phyloP scores from a whole-genome alignment of 2,888 invertebrate species.

The Chydorus sphaericus region DNA sequence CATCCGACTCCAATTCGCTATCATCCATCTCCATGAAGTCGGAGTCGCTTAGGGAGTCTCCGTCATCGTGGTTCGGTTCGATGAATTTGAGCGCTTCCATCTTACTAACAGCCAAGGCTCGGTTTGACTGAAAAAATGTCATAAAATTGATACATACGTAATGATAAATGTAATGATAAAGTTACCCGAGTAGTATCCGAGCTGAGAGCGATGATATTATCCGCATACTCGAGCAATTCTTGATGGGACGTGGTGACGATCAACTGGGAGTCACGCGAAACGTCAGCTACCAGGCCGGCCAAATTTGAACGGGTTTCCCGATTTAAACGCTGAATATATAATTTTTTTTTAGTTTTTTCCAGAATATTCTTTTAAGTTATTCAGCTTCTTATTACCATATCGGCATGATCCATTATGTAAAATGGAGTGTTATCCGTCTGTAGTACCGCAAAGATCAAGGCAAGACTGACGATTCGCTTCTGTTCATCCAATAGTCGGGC shows the following conservation, averaged over 20 bases:
- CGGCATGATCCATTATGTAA: conserved; percentile 99
- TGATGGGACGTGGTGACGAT: conserved; percentile 98
- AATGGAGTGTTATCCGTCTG: conserved; percentile 99
- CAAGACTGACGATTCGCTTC: conserved; percentile 94
- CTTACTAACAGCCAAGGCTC: conserved; percentile 87
- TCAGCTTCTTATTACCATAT: conserved; percentile 30
- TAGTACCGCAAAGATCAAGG: conserved; percentile 97
- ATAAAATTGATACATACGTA: too few species aligned
- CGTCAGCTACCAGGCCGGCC: conserved; percentile 96
- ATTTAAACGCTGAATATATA: conserved; percentile 91
- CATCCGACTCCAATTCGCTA: too few species aligned
- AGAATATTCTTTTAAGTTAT: neutral
- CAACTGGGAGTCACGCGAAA: conserved; percentile 89
- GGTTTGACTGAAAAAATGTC: conserved; percentile 33
- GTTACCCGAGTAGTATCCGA: neutral
- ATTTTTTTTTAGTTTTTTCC: too few species aligned
- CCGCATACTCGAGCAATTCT: conserved; percentile 86
- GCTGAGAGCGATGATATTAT: conserved; percentile 91
- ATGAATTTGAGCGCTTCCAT: conserved; percentile 97
- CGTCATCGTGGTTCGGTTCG: too few species aligned
- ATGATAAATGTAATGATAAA: too few species aligned
- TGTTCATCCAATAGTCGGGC: conserved; percentile 98
- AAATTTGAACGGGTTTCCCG: conserved; percentile 94
- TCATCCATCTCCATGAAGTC: too few species aligned
- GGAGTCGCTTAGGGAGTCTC: too few species aligned